Percentiles rank a stretch among this genome's conserved stretches.
Conservation (phyloP, 1,140 invertebrate genomes). For the Mycetomoellerius zeteki region DNA sequence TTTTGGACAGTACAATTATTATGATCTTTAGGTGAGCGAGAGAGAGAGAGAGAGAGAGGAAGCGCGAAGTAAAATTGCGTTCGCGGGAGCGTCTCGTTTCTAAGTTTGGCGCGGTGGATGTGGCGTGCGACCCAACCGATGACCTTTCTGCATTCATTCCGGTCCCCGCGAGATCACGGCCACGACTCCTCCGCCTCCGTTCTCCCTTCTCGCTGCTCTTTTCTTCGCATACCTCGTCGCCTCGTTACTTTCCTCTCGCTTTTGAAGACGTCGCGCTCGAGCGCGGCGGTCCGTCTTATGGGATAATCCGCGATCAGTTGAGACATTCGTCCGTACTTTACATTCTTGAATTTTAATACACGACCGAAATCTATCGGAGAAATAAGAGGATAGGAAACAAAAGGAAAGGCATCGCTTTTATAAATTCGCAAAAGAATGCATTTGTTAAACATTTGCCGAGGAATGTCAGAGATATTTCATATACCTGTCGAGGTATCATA, state of each 20-base stretch:
- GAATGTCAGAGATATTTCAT: background rate
- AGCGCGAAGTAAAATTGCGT: background rate
- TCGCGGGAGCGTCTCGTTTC: conserved; percentile 32
- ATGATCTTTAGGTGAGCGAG: background rate
- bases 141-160: conserved; percentile 63
- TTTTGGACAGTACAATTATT: background rate
- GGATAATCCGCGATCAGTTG: conserved; percentile 7
- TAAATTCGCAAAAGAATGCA: background rate
- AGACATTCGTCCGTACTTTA: background rate
- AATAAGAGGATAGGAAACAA: background rate
- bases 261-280: conserved; percentile 10
- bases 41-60: background rate
- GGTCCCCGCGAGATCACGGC: conserved; percentile 52
- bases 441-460: background rate
- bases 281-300: background rate
- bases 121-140: conserved; percentile 38
- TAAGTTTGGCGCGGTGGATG: conserved; percentile 42
- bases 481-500: background rate
- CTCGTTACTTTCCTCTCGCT: conserved; percentile 37
- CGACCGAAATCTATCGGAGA: background rate
- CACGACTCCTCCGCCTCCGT: conserved; percentile 42
- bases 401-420: background rate
- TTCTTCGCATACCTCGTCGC: conserved; percentile 38
- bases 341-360: background rate
- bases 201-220: conserved; percentile 46